Conservation (phyloP, 2,797 vertebrate genomes). For the Brachymystax lenok region DNA sequence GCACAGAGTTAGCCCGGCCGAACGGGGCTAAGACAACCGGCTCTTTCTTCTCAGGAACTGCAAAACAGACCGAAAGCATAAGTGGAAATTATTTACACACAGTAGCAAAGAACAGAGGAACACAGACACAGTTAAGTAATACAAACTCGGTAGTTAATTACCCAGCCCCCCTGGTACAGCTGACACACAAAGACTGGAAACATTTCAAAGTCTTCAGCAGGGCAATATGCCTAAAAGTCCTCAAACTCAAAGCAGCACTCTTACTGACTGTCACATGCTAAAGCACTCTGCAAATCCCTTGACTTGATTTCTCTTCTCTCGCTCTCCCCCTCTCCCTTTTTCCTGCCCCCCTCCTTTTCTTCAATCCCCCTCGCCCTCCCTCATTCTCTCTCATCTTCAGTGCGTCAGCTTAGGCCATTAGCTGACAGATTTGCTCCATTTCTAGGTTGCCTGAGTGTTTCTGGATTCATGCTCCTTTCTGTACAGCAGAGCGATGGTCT, state of each 20-base stretch:
- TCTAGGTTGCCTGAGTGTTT: slow-evolving; percentile 1
- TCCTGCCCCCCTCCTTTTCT: slow-evolving; percentile 38
- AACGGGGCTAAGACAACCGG: slow-evolving; percentile 56
- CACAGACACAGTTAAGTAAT: background rate
- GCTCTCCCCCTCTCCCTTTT: slow-evolving; percentile 20
- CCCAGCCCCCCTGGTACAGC: background rate
- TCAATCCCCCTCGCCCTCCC: slow-evolving; percentile 27
- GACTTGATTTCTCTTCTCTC: slow-evolving; percentile 26
- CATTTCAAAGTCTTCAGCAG: slow-evolving; percentile 9
- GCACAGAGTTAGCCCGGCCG: slow-evolving; percentile 79
- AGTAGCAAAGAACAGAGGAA: slow-evolving; percentile 14
- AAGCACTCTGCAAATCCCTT: slow-evolving; percentile 42
- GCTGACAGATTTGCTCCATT: slow-evolving; percentile 37
- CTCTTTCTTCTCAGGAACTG: slow-evolving; percentile 60
- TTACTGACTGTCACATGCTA: slow-evolving; percentile 23
- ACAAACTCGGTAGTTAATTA: background rate
- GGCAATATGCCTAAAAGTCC: slow-evolving; percentile 15
- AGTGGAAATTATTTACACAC: slow-evolving; percentile 10
- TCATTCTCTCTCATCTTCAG: slow-evolving; percentile 13
- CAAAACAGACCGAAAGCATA: slow-evolving; percentile 8
- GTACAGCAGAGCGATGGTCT: background rate
- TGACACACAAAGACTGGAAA: slow-evolving; percentile 15
- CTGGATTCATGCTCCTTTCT: background rate
- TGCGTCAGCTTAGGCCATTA: slow-evolving; percentile 29
- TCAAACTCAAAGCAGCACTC: slow-evolving; percentile 28